A percentile compares a stretch with the other conserved stretches of the same genome.
Evolutionary conservation across 2,113 vertebrate species (phyloP).

Genomic region (Tachysurus vachellii): DNA sequence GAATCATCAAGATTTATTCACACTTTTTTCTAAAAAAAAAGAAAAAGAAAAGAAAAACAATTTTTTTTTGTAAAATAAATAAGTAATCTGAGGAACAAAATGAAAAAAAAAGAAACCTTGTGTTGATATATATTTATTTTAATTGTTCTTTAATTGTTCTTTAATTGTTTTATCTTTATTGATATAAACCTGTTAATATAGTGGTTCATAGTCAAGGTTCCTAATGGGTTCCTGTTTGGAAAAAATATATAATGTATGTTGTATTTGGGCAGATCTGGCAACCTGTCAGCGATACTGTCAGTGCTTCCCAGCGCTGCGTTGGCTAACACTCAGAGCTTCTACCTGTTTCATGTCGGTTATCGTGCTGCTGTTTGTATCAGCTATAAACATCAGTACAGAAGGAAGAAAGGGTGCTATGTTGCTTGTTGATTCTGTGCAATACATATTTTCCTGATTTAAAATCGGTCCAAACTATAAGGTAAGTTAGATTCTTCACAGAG

Average conservation of each 20-base stretch:
- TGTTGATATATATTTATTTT: neutral
- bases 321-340: neutral
- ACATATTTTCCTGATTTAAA: slow-evolving; percentile 31
- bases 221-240: too few relatives aligned
- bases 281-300: neutral
- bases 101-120: neutral
- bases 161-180: too few relatives aligned
- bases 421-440: neutral
- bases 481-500: neutral
- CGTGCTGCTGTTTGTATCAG: slow-evolving; percentile 24
- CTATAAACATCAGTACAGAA: slow-evolving; percentile 32
- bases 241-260: too few relatives aligned
- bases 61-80: too few relatives aligned
- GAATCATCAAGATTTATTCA: neutral
- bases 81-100: too few relatives aligned
- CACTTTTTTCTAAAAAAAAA: neutral
- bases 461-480: slow-evolving; percentile 1
- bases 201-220: too few relatives aligned
- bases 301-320: neutral
- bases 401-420: slow-evolving; percentile 38
- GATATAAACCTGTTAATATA: neutral
- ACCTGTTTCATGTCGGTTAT: neutral
- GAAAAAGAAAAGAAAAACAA: too few relatives aligned
- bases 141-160: too few relatives aligned
- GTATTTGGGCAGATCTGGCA: neutral